Conservation (phyloP, 2,113 vertebrate species). For the Rattus rattus region DNA sequence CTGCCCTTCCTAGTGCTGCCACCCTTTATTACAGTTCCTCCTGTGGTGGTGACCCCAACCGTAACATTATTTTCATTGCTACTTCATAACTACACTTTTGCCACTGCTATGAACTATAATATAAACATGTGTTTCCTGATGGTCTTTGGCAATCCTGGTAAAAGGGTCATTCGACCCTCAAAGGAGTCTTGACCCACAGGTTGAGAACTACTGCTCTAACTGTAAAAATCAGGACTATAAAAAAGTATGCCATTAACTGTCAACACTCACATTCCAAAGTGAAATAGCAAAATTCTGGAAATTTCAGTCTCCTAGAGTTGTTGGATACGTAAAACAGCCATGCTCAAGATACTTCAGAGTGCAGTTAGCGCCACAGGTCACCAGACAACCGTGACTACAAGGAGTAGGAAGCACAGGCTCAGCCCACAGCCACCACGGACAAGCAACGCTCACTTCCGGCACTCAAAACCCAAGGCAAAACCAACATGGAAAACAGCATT, state of each 20-base stretch:
- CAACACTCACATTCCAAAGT: constrained; percentile 45
- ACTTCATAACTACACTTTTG: neutral
- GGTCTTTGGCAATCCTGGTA: neutral
- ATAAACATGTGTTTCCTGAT: neutral
- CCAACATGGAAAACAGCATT: constrained; percentile 29
- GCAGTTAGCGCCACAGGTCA: neutral
- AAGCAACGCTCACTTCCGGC: neutral
- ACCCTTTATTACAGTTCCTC: neutral
- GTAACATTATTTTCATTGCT: neutral
- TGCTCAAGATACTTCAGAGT: neutral
- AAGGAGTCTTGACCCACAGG: neutral
- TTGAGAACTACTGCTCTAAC: neutral
- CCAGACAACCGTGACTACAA: neutral
- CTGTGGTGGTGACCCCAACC: no score
- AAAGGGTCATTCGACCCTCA: neutral
- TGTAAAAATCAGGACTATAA: constrained; percentile 40
- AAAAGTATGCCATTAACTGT: constrained; percentile 19
- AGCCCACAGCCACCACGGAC: neutral
- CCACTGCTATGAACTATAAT: neutral
- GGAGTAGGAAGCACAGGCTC: neutral
- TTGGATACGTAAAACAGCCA: neutral
- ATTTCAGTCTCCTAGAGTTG: constrained; percentile 33
- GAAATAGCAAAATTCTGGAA: constrained; percentile 20
- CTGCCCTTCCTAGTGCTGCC: neutral
- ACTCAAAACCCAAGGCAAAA: constrained; percentile 44